Percentiles rank a stretch among this genome's conserved stretches.
Conservation (phyloP, 2,113 vertebrate species). For the Pelusios castaneus region DNA sequence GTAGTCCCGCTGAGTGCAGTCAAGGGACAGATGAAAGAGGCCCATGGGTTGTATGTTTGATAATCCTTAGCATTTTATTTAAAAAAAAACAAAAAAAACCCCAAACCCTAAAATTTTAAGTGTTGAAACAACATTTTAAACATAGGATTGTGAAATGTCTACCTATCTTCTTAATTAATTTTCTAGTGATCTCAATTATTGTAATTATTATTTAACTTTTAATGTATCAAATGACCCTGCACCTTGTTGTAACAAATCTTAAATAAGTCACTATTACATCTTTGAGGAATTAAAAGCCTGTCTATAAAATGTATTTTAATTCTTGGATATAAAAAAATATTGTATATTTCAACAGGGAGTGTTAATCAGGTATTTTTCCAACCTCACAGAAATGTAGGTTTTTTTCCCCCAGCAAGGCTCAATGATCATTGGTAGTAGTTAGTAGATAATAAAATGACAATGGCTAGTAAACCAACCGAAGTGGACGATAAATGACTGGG, state of each 20-base stretch:
- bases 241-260: background rate
- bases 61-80: background rate
- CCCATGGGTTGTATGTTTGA: no score
- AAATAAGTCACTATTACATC: background rate
- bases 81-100: no score
- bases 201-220: background rate
- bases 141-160: no score
- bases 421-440: background rate
- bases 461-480: background rate
- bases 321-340: background rate
- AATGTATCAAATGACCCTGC: background rate
- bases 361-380: background rate
- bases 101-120: background rate
- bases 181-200: background rate
- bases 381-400: background rate
- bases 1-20: no score
- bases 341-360: background rate
- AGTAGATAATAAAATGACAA: background rate
- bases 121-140: background rate
- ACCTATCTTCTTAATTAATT: background rate
- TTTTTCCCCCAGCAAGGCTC: background rate
- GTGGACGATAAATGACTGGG: background rate
- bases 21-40: no score
- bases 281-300: background rate
- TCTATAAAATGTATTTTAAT: background rate